Evolutionary conservation across 1,140 invertebrate species (phyloP).

Genomic region (Camponotus floridanus): DNA sequence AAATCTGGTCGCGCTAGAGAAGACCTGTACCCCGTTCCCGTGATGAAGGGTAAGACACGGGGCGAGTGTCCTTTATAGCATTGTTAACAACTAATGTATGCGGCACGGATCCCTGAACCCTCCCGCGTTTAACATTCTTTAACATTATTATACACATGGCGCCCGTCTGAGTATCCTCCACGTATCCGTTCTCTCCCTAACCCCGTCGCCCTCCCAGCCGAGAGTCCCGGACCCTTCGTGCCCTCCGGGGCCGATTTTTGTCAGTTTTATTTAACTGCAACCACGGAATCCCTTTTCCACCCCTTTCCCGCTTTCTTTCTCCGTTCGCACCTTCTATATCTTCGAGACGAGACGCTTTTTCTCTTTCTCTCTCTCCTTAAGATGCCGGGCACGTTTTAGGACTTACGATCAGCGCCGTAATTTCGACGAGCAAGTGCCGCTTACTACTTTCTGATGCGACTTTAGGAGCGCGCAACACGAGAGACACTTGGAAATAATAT

Average conservation of each 20-base stretch:
- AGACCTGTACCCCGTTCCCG: slow-evolving; percentile 39
- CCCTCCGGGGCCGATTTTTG: slow-evolving; percentile 69
- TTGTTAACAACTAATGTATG: slow-evolving; percentile 87
- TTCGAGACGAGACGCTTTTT: slow-evolving; percentile 33
- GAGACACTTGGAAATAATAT: slow-evolving; percentile 54
- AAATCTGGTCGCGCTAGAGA: slow-evolving; percentile 77
- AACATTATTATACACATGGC: slow-evolving; percentile 86
- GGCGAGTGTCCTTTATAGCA: slow-evolving; percentile 86
- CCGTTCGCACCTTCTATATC: slow-evolving; percentile 61
- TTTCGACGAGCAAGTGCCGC: slow-evolving; percentile 73
- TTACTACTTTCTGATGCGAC: slow-evolving; percentile 73
- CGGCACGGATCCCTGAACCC: slow-evolving; percentile 77
- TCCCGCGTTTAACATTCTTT: slow-evolving; percentile 85
- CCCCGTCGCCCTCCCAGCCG: slow-evolving; percentile 48
- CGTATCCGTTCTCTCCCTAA: slow-evolving; percentile 12
- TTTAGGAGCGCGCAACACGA: slow-evolving; percentile 62
- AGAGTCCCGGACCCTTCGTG: slow-evolving; percentile 71
- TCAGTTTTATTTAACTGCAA: slow-evolving; percentile 77
- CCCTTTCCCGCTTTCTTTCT: not conserved
- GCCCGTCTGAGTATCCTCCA: slow-evolving; percentile 78
- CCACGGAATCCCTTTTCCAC: slow-evolving; percentile 69
- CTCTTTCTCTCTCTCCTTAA: slow-evolving; percentile 57
- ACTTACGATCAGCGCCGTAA: slow-evolving; percentile 74
- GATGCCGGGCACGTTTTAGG: slow-evolving; percentile 74
- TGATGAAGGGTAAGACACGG: slow-evolving; percentile 72